phyloP scores from a whole-genome alignment of 2,888 invertebrate species.

The Synergus gifuensis region DNA sequence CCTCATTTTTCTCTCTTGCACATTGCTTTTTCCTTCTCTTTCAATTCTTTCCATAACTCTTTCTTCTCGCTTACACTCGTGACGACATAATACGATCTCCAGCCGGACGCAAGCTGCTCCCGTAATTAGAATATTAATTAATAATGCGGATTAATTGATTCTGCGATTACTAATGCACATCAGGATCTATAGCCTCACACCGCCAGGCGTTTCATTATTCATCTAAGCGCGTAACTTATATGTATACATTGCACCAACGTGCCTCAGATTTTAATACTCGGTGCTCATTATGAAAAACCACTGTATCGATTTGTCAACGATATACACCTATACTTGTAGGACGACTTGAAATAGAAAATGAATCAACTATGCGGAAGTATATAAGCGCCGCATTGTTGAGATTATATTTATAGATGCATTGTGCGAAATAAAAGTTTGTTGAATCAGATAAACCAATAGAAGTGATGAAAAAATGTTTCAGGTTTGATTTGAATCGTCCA shows the following conservation, averaged over 20 bases:
- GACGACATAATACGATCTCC: slow-evolving; percentile 52
- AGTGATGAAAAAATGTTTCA: neutral
- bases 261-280: slow-evolving; percentile 19
- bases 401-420: neutral
- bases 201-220: slow-evolving; percentile 47
- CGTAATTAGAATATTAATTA: slow-evolving; percentile 71
- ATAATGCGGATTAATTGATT: slow-evolving; percentile 66
- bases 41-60: slow-evolving; percentile 6
- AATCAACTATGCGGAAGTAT: slow-evolving; percentile 1
- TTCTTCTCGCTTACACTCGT: slow-evolving; percentile 44
- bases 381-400: neutral
- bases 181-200: slow-evolving; percentile 33
- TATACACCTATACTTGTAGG: neutral
- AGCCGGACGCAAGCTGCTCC: slow-evolving; percentile 51
- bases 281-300: slow-evolving; percentile 29
- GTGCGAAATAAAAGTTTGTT: neutral
- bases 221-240: slow-evolving; percentile 26
- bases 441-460: slow-evolving; percentile 7
- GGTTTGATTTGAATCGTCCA: neutral
- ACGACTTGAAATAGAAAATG: slow-evolving; percentile 8
- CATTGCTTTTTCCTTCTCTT: slow-evolving; percentile 45
- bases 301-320: slow-evolving; percentile 9
- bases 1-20: slow-evolving; percentile 40
- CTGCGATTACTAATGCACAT: slow-evolving; percentile 58
- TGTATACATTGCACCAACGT: slow-evolving; percentile 29